Evolutionary conservation across 35 echinoderm and acorn worm genomes (phyloP), one percentile per base, ranked within the genome.

Genomic region (Holothuria glaberrima): DNA sequence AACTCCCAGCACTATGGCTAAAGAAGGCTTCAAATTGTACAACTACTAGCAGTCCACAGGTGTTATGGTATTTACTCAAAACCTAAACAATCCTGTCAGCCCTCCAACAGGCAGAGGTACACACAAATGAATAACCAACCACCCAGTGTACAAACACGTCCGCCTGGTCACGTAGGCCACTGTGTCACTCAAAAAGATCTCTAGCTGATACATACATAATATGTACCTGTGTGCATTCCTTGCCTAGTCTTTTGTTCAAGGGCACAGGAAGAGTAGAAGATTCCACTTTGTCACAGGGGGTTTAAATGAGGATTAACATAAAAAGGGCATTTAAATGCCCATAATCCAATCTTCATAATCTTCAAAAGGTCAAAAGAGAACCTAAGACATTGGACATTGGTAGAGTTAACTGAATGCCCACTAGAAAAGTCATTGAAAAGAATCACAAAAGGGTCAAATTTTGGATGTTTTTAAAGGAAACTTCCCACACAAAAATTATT

Each of bases 11-110:
- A 14, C 50, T 54, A 12, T 9, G 13, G 50, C 50, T 54, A 17
- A 54, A 54, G 16, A 54, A 5, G 50, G 16, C 16, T 12, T 2
- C 50, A 78, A 78, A 52, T 50, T 28, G 19, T 73, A 73, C 41
- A 41, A 78, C 26, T 48, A 41, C 74, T 48, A 14, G 20, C 50
- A 48, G 74, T 78, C 74, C 74, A 78, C 74, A 78, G 74, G 74
- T 78, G 74, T 78, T 78, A 78, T 35, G 74, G 74, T 78, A 78
- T 78, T 78, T 78, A 54, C 38, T 41, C 74, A n/a, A 78, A 78
- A 78, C 74, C 74, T 78, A 78, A 78, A 78, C 74, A 78, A 78
- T 78, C 74, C 74, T 50, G 50, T 78, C 50, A 78, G 38, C 74
- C 41, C 74, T 54, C 50, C 50, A 54, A 50, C 74, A 78, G 29